Base-by-base conservation (phyloP, 2,797 vertebrate species). In the Champsocephalus gunnari region DNA sequence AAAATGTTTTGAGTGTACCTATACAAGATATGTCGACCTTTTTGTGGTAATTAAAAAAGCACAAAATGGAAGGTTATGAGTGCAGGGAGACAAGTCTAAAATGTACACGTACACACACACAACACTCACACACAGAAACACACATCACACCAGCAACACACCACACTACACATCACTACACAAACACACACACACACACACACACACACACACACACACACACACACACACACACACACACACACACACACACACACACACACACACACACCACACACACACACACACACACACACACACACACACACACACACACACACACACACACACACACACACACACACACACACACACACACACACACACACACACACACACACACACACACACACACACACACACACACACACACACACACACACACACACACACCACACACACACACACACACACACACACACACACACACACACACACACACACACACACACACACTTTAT, bases 31-130 rank as follows among this genome's bases (percentile, higher is more conserved):
- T 21, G 10, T 59, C 16, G 21, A 45, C 43, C 3, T 14, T 24
- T 3, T 38, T 5, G 11, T 32, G n/a, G 34, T 9, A 75, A 71
- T 75, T 67, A 3, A 71, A 67, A 63, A 24, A 41, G n/a, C 56
- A 54, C 45, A 43, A 12, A 45, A 13, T 28, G 47, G 32, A 1
- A 48, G 17, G 24, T 24, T 41, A 32, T 45, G 17, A 47, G 45
- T 3, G 9, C 14, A 61, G 24, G 16, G 21, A 44, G 41, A 58
- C 4, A 57, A n/a, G 43, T 74, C 16, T 14, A n/a, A n/a, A n/a
- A n/a, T n/a, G n/a, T n/a, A n/a, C n/a, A n/a, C n/a, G n/a, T n/a
- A n/a, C 34, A 43, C 12, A 0, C 34, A 34, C 34, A 38, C 34
- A 38, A 28, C 24, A 28, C 24, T 10, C 17, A 38, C 0, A 55